Evolutionary conservation across 2,113 vertebrate species (phyloP).

Genomic region (Beaufortia kweichowensis): DNA sequence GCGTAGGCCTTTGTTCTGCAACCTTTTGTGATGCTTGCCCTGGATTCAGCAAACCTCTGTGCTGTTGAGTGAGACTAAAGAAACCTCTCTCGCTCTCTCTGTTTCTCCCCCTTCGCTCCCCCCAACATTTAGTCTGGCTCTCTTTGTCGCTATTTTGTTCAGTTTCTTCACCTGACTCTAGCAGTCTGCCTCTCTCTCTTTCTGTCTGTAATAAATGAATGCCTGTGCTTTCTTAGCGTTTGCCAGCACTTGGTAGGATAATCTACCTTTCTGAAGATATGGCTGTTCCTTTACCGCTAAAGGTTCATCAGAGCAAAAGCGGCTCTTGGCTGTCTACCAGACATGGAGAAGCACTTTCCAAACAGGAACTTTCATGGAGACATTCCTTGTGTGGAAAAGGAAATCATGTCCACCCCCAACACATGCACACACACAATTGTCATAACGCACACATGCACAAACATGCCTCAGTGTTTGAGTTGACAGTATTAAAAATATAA

Average conservation of each 20-base stretch:
- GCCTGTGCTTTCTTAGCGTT: slow-evolving; percentile 53
- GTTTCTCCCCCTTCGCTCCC: slow-evolving; percentile 42
- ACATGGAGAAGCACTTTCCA: slow-evolving; percentile 57
- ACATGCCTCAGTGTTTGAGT: background rate
- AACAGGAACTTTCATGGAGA: slow-evolving; percentile 76
- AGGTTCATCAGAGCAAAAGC: slow-evolving; percentile 52
- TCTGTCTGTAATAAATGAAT: slow-evolving; percentile 29
- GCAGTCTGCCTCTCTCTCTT: slow-evolving; percentile 21
- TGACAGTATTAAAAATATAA: background rate
- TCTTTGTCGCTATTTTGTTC: background rate
- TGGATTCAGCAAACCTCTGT: slow-evolving; percentile 69
- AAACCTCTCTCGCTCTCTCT: slow-evolving; percentile 51
- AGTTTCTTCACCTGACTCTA: slow-evolving; percentile 11
- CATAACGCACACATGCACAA: background rate
- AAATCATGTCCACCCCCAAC: slow-evolving; percentile 67
- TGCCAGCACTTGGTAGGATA: slow-evolving; percentile 73
- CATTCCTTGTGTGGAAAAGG: slow-evolving; percentile 71
- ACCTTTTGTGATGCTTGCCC: slow-evolving; percentile 68
- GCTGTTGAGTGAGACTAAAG: slow-evolving; percentile 57
- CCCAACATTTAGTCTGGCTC: slow-evolving; percentile 16
- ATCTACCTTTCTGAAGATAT: slow-evolving; percentile 77
- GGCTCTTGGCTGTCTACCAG: slow-evolving; percentile 52
- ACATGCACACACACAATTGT: slow-evolving; percentile 14
- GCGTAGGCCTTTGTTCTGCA: slow-evolving; percentile 68
- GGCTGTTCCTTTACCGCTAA: slow-evolving; percentile 59